These are phyloP conservation scores for Maniola hyperantus DNA, from an alignment of 2,888 invertebrate species.

Conservation along the genomic window DNA sequence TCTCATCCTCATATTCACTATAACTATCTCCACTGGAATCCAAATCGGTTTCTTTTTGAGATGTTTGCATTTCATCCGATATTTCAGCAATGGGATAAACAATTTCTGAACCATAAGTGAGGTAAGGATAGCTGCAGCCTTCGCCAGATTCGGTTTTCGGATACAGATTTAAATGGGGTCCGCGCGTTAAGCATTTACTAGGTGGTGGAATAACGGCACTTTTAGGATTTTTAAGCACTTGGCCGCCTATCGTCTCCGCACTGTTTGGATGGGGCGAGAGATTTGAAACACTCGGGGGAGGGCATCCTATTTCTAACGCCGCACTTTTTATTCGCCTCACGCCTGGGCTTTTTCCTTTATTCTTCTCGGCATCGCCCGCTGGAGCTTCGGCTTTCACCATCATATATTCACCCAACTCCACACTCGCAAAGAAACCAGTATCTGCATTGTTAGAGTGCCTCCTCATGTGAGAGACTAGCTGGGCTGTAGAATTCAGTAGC, in stretches of 20 bases:
- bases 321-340: slow-evolving; percentile 88
- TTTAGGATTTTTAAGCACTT: slow-evolving; percentile 85
- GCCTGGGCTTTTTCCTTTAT: slow-evolving; percentile 83
- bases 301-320: slow-evolving; percentile 87
- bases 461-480: slow-evolving; percentile 78
- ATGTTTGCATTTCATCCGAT: slow-evolving; percentile 89
- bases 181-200: slow-evolving; percentile 86
- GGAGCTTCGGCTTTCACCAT: slow-evolving; percentile 79
- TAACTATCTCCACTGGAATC: slow-evolving; percentile 84
- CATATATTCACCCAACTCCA: slow-evolving; percentile 79
- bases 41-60: slow-evolving; percentile 84
- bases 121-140: slow-evolving; percentile 88
- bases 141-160: slow-evolving; percentile 86
- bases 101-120: slow-evolving; percentile 88
- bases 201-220: slow-evolving; percentile 86
- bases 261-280: slow-evolving; percentile 92
- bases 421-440: slow-evolving; percentile 81
- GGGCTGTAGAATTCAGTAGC: slow-evolving; percentile 74
- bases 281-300: slow-evolving; percentile 86
- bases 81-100: slow-evolving; percentile 93
- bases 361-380: slow-evolving; percentile 65
- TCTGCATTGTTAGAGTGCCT: slow-evolving; percentile 85
- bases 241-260: slow-evolving; percentile 88
- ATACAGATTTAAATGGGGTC: slow-evolving; percentile 87
- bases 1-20: slow-evolving; percentile 84